Base-by-base conservation (phyloP, 2,888 invertebrate genomes). In the Nomada lathburiana region DNA sequence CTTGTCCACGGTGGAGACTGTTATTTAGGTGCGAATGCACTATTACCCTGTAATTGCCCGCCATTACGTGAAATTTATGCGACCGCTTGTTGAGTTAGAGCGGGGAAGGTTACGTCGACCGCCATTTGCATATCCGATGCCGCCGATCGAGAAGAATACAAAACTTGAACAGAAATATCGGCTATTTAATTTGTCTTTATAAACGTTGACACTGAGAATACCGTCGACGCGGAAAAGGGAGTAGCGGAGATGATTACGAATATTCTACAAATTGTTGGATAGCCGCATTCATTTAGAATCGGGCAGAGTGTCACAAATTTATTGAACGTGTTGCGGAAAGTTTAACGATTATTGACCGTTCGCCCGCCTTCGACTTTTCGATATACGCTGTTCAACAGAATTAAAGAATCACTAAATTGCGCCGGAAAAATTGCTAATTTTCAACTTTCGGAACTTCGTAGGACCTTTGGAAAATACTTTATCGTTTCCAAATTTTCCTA, bases 61-160 rank as follows among this genome's bases (percentile, higher is more conserved):
- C 69, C 65, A 73, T 76, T 80, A 73, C 55, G 65, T 44, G 80
- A 67, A 83, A 83, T 83, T 83, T 80, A 83, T 83, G 80, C 76
- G 82, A 83, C 80, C 82, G 82, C 82, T 80, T 70, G 76, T 83
- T 76, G 80, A 83, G 63, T 83, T 70, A 76, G 73, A n/a, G 71
- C 23, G 29, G 63, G 80, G 20, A 55, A 70, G 55, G 72, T 76
- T 69, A 55, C 65, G 73, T 69, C 44, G 65, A 52, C 64, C 69
- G 50, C 52, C 68, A 76, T 80, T 76, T 76, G 82, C 82, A 80
- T 82, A 69, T 47, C 80, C 80, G 53, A 26, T 29, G 44, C 53
- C 57, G 7, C 13, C 62, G n/a, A 80, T 82, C 60, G 71, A 20
- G 65, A 74, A 79, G 65, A 70, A 63, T 74, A 16, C 47, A 44